These are phyloP conservation scores for Pristionchus japonicus DNA, from an alignment of 2,888 invertebrate species.

Conservation along the genomic window DNA sequence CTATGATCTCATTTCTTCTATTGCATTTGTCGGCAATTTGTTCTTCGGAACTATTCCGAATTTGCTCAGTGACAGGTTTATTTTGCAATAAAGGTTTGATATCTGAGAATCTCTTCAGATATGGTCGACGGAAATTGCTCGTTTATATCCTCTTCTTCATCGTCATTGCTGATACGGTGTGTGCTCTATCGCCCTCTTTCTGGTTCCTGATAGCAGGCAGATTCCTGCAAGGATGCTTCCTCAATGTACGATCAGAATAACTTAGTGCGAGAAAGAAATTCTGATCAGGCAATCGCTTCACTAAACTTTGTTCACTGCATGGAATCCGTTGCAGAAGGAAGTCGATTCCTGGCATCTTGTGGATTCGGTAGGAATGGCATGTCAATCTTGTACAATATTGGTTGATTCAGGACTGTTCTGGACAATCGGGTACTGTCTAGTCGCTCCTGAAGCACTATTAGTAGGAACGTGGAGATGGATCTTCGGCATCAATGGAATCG, in stretches of 20 bases:
- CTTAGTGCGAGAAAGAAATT: no score
- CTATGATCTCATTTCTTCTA: neutral
- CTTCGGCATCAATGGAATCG: neutral
- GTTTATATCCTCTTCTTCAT: neutral
- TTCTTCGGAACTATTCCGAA: slow-evolving; percentile 24
- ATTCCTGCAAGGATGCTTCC: slow-evolving; percentile 30
- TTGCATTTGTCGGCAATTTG: slow-evolving; percentile 2
- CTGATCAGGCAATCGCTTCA: neutral
- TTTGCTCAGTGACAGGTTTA: slow-evolving; percentile 4
- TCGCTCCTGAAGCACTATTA: neutral
- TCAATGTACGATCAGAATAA: neutral
- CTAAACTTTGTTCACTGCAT: slow-evolving; percentile 41
- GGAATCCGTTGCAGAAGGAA: slow-evolving; percentile 8
- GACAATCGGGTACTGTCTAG: slow-evolving; percentile 1
- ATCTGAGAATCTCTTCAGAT: neutral
- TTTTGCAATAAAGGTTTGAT: neutral
- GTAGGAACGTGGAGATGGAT: slow-evolving; percentile 41
- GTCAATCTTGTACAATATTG: neutral
- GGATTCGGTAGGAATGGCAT: neutral
- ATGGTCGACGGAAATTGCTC: neutral
- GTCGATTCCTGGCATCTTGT: slow-evolving; percentile 12
- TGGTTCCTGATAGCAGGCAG: slow-evolving; percentile 8
- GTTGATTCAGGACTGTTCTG: slow-evolving; percentile 32
- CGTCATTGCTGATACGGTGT: neutral
- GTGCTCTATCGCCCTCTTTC: slow-evolving; percentile 6